These are phyloP conservation scores for Zosterops japonicus DNA, from an alignment of 2,113 vertebrate genomes.

Conservation along the genomic window DNA sequence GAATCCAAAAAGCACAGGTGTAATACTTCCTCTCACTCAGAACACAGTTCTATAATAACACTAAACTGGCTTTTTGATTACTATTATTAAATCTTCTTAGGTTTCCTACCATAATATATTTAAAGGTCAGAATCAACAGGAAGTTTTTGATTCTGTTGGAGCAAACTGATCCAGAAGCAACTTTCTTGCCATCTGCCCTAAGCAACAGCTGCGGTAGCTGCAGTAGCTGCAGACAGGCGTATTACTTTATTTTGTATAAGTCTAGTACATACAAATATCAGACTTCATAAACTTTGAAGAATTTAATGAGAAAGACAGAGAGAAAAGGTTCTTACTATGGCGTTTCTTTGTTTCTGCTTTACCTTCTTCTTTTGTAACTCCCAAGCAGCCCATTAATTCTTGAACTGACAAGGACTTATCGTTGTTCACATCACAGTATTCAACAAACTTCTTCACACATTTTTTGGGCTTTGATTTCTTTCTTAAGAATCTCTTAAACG, in stretches of 20 bases:
- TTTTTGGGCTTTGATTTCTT: conserved; percentile 98
- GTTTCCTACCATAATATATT: background rate
- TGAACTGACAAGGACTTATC: conserved; percentile 90
- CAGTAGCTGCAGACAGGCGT: background rate
- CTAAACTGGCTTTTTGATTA: background rate
- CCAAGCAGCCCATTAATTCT: conserved; percentile 94
- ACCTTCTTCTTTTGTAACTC: conserved; percentile 88
- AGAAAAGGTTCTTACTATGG: conserved; percentile 65
- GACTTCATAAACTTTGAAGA: background rate
- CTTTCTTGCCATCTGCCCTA: background rate
- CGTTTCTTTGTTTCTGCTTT: conserved; percentile 64
- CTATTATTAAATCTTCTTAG: background rate
- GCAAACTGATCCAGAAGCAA: background rate
- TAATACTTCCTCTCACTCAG: background rate
- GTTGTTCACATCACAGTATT: conserved; percentile 92
- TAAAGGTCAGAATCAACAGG: background rate
- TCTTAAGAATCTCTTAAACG: conserved; percentile 92
- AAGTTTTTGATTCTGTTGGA: background rate
- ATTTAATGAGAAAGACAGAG: background rate
- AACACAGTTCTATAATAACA: background rate
- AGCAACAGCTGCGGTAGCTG: background rate
- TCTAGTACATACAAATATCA: background rate
- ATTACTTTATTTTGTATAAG: background rate
- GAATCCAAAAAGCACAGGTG: background rate
- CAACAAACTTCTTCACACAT: conserved; percentile 96